Conservation (phyloP, 1,140 invertebrate genomes). For the Dreissena polymorpha region DNA sequence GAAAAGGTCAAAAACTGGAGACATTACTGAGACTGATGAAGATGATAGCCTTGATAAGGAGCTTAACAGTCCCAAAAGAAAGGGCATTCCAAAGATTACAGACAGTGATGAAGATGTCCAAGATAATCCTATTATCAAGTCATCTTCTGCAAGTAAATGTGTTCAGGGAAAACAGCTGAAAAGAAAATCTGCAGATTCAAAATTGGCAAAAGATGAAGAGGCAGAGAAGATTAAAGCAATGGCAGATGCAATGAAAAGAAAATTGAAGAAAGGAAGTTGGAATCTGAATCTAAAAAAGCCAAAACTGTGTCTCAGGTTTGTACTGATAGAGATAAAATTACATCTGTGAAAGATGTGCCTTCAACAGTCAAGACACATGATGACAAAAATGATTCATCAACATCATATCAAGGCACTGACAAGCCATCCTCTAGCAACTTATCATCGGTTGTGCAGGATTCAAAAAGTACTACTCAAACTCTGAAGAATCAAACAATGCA, state of each 20-base stretch:
- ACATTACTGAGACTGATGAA: too few species aligned
- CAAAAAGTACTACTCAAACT: not conserved
- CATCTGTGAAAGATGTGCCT: not conserved
- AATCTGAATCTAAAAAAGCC: not conserved
- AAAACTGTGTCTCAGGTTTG: not conserved
- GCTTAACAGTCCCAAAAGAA: conserved; percentile 1
- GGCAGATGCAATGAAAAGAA: conserved; percentile 40
- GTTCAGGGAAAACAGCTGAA: not conserved
- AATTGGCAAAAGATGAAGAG: not conserved
- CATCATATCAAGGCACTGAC: too few species aligned
- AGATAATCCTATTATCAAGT: not conserved
- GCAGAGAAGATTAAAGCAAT: conserved; percentile 45
- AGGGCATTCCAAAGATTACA: not conserved
- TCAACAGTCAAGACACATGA: not conserved
- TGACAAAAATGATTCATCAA: too few species aligned
- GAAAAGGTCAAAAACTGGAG: not conserved
- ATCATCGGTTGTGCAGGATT: too few species aligned
- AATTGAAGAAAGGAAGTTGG: conserved; percentile 19
- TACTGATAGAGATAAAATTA: not conserved
- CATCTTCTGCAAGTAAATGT: not conserved
- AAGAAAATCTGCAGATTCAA: not conserved
- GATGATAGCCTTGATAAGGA: not conserved
- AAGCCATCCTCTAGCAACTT: too few species aligned
- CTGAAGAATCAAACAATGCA: not conserved
- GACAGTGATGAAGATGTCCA: conserved; percentile 12